A percentile compares a stretch with the other conserved stretches of the same genome.
Conservation (phyloP, 1,140 invertebrate species). For the Apis dorsata region DNA sequence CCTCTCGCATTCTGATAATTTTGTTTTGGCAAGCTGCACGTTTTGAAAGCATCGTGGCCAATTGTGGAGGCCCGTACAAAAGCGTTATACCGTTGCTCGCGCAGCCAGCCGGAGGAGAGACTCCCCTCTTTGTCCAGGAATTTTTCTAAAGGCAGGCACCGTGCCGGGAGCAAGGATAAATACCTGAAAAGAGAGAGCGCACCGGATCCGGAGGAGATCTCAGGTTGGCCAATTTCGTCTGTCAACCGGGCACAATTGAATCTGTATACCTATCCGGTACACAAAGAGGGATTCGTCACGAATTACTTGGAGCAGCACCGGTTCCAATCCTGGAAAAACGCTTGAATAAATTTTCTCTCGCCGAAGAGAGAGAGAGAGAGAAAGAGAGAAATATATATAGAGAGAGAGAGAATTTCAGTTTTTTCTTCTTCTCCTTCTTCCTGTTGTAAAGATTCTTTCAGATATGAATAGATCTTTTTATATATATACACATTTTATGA, state of each 20-base stretch:
- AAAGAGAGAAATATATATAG: too few species aligned
- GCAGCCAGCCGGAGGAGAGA: neutral
- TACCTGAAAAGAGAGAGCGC: constrained; percentile 37
- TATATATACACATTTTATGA: too few species aligned
- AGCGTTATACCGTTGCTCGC: constrained; percentile 30
- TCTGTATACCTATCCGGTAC: constrained; percentile 32
- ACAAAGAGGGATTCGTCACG: neutral
- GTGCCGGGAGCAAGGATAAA: constrained; percentile 3
- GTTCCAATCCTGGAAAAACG: neutral
- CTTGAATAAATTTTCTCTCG: neutral
- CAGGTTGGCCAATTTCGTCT: constrained; percentile 45
- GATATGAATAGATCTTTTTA: too few species aligned
- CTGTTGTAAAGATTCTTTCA: too few species aligned
- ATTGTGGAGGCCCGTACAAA: constrained; percentile 22
- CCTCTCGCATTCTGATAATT: constrained; percentile 8
- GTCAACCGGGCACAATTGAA: constrained; percentile 27
- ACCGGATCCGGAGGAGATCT: neutral
- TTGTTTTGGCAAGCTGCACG: constrained; percentile 27
- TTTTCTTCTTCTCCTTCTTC: too few species aligned
- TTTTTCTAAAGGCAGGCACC: constrained; percentile 36
- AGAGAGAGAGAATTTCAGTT: too few species aligned
- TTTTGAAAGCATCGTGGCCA: constrained; percentile 1
- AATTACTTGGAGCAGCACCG: neutral
- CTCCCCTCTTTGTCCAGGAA: constrained; percentile 20
- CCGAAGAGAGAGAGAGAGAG: neutral